Conservation (phyloP, 2,113 vertebrate genomes). For the Dipodomys spectabilis region DNA sequence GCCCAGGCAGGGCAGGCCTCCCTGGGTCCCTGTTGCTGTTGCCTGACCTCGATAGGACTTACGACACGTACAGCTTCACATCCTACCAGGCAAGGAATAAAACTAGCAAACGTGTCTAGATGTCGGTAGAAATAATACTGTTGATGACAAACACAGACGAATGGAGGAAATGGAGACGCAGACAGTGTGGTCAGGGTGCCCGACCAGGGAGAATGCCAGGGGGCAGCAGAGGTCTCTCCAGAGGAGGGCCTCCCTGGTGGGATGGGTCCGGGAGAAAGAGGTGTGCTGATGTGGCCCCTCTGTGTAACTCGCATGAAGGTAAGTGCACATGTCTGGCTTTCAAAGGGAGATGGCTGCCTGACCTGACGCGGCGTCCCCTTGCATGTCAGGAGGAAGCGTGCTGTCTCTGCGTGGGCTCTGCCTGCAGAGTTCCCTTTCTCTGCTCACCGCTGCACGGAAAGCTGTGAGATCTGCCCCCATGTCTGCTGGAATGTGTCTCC, state of each 20-base stretch:
- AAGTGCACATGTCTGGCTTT: rapidly evolving
- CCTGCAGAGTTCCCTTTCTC: too few species aligned
- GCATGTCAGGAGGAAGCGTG: neutral
- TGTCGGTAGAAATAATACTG: neutral
- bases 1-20: rapidly evolving
- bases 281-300: neutral
- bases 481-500: rapidly evolving
- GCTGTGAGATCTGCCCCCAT: neutral
- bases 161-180: rapidly evolving
- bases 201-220: too few species aligned
- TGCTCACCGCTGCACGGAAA: rapidly evolving
- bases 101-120: rapidly evolving
- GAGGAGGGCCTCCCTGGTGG: neutral
- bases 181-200: too few species aligned
- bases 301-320: too few species aligned
- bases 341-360: rapidly evolving
- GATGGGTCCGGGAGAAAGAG: too few species aligned
- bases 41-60: rapidly evolving
- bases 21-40: too few species aligned
- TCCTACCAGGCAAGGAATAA: neutral
- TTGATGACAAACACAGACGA: too few species aligned
- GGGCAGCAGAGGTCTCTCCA: too few species aligned
- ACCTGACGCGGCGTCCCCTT: too few species aligned
- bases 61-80: rapidly evolving
- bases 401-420: too few species aligned